These are phyloP conservation scores for Alloscopus bannaensis DNA, from an alignment of 2,888 invertebrate species.

Conservation along the genomic window DNA sequence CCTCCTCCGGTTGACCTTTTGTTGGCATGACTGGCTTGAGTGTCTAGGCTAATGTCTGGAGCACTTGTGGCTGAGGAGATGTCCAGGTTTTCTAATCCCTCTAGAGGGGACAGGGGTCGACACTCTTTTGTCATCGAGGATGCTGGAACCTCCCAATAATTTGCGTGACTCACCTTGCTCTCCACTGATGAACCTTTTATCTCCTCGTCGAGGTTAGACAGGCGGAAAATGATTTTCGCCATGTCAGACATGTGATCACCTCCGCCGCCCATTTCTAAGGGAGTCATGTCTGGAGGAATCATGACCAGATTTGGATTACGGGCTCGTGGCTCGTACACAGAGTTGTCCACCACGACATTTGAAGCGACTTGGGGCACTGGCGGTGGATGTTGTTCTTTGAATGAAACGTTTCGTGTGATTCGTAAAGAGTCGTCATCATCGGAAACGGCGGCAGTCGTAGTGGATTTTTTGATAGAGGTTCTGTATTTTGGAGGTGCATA, in stretches of 20 bases:
- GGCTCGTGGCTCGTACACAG: conserved; percentile 13
- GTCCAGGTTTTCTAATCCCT: conserved; percentile 11
- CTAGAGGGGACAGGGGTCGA: conserved; percentile 62
- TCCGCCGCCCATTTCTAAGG: conserved; percentile 12
- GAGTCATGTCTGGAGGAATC: not conserved
- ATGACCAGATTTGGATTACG: conserved; percentile 12
- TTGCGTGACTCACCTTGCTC: conserved; percentile 10
- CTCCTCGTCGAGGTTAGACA: conserved; percentile 59
- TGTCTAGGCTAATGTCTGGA: conserved; percentile 15
- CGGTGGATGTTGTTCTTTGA: not conserved
- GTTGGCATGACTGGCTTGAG: not conserved
- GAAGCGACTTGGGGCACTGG: not conserved
- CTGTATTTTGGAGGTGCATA: too few species aligned
- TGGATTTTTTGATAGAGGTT: conserved; percentile 12
- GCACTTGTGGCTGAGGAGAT: conserved; percentile 7
- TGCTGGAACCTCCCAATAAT: conserved; percentile 40
- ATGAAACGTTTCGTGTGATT: not conserved
- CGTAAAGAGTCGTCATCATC: conserved; percentile 9
- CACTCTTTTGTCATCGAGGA: conserved; percentile 42
- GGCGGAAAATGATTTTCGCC: conserved; percentile 65
- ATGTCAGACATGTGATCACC: conserved; percentile 67
- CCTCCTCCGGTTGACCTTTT: not conserved
- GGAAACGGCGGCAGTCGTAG: not conserved
- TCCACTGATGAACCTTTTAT: not conserved
- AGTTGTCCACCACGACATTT: conserved; percentile 13